A percentile compares a stretch with the other conserved stretches of the same genome.
Conservation (phyloP, 1,140 invertebrate genomes). For the Oreohelix idahoensis region DNA sequence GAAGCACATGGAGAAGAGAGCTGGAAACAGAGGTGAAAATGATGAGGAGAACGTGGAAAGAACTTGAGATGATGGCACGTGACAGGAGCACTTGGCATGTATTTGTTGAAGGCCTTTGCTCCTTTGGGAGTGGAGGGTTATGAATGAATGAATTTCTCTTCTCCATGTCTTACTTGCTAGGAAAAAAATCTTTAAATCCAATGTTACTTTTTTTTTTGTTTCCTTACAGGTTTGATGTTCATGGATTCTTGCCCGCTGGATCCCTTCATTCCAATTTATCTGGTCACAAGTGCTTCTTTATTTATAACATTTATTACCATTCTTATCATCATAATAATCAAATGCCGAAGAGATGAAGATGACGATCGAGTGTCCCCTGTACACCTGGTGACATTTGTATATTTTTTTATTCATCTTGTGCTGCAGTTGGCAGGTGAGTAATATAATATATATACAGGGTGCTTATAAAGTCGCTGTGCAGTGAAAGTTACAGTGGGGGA, state of each 20-base stretch:
- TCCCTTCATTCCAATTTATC: slow-evolving; percentile 5
- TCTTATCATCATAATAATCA: slow-evolving; percentile 32
- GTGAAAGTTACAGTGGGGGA: too few species aligned
- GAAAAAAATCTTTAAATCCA: not conserved
- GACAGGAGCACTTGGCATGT: too few species aligned
- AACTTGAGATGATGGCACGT: too few species aligned
- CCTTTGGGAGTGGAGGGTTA: too few species aligned
- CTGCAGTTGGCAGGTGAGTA: slow-evolving; percentile 17
- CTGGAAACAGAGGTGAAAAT: too few species aligned
- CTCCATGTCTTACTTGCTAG: too few species aligned
- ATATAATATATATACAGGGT: too few species aligned
- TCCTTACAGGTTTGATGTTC: slow-evolving; percentile 11
- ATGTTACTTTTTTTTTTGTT: not conserved
- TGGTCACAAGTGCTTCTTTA: slow-evolving; percentile 7
- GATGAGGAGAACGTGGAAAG: too few species aligned
- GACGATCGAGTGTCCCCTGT: slow-evolving; percentile 12
- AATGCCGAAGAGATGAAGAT: slow-evolving; percentile 11
- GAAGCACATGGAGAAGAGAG: too few species aligned
- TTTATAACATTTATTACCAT: slow-evolving; percentile 11
- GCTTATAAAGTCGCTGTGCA: too few species aligned
- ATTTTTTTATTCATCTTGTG: slow-evolving; percentile 23
- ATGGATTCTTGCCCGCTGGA: not conserved
- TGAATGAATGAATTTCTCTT: too few species aligned
- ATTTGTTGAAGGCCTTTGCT: too few species aligned
- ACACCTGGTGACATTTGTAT: slow-evolving; percentile 13